These are phyloP conservation scores for Anguilla pacifica DNA, from an alignment of 2,797 vertebrate genomes.

Conservation along the genomic window DNA sequence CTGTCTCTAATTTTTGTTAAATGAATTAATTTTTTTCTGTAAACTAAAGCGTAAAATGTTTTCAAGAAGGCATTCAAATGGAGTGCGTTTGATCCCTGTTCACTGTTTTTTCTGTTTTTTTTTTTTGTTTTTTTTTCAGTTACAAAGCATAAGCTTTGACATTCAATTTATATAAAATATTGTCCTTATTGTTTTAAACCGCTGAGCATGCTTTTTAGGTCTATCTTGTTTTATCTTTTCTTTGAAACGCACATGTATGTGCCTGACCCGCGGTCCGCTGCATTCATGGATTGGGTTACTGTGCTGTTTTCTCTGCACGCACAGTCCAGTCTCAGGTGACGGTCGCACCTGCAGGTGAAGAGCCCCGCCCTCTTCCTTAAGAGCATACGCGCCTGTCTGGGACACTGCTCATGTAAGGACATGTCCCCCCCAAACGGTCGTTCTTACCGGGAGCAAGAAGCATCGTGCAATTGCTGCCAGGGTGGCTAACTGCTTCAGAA, in stretches of 20 bases:
- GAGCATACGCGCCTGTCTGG: constrained; percentile 29
- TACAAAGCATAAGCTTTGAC: neutral
- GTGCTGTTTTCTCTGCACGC: neutral
- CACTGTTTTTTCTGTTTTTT: neutral
- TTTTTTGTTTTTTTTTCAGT: neutral
- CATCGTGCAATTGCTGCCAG: constrained; percentile 27
- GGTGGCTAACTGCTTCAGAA: neutral
- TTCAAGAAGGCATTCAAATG: neutral
- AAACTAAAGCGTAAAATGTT: neutral
- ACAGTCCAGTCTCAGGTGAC: constrained; percentile 35
- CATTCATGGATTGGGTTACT: neutral
- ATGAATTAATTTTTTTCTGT: neutral
- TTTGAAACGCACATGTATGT: neutral
- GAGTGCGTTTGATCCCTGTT: neutral
- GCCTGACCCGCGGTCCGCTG: neutral
- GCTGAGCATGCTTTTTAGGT: neutral
- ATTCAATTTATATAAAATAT: neutral
- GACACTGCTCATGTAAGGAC: constrained; percentile 33
- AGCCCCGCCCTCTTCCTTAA: neutral
- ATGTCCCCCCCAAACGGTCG: constrained; percentile 33
- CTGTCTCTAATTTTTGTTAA: neutral
- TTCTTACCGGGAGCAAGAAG: constrained; percentile 18
- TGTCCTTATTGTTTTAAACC: neutral
- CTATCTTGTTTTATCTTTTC: neutral
- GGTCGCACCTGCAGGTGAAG: neutral